Conservation (phyloP, 2,888 invertebrate genomes). For the Helicoverpa assulta region DNA sequence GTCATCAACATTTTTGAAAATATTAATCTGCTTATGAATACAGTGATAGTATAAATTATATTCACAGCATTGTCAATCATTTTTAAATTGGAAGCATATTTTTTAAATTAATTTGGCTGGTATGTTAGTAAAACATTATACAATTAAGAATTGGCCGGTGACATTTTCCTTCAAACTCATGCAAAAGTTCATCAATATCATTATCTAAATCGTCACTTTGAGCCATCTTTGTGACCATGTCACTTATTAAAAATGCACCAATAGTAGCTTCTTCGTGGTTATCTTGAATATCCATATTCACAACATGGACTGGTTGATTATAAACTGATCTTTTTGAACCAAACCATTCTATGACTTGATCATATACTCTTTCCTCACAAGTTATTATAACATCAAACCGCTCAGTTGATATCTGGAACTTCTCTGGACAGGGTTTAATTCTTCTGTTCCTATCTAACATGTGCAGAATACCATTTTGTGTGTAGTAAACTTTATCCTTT, state of each 20-base stretch:
- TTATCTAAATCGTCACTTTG: constrained; percentile 98
- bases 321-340: constrained; percentile 94
- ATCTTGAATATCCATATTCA: constrained; percentile 99
- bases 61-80: constrained; percentile 27
- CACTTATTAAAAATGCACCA: constrained; percentile 99
- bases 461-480: constrained; percentile 99
- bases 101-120: constrained; percentile 27
- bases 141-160: constrained; percentile 97
- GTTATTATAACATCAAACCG: constrained; percentile 99
- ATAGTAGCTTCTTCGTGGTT: constrained; percentile 99
- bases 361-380: constrained; percentile 99
- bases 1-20: not conserved
- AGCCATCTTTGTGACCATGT: constrained; percentile 97
- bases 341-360: constrained; percentile 98
- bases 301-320: constrained; percentile 97
- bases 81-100: constrained; percentile 44
- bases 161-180: constrained; percentile 97
- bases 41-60: constrained; percentile 11
- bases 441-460: constrained; percentile 99
- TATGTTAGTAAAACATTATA: constrained; percentile 96
- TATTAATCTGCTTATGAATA: constrained; percentile 10
- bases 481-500: constrained; percentile 98
- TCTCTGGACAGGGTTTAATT: constrained; percentile 98
- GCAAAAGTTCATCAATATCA: constrained; percentile 98
- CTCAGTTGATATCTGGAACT: constrained; percentile 97